Conservation (phyloP, 2,113 vertebrate genomes). For the Bos javanicus region DNA sequence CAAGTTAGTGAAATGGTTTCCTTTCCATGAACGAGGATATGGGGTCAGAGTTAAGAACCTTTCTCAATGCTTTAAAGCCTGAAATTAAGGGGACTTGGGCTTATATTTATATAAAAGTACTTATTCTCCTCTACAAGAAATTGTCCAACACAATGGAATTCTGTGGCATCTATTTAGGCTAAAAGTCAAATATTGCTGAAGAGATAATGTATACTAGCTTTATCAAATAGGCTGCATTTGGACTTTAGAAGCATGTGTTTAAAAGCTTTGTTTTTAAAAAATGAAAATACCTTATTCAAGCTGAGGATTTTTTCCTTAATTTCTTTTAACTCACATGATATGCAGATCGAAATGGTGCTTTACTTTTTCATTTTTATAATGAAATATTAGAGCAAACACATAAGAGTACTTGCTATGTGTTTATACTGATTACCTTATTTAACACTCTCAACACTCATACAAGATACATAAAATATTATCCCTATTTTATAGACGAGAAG, state of each 20-base stretch:
- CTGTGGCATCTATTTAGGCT: background rate
- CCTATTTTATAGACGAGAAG: background rate
- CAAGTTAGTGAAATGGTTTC: background rate
- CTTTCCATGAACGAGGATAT: background rate
- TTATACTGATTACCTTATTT: background rate
- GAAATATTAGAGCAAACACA: background rate
- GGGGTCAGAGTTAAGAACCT: background rate
- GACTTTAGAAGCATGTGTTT: background rate
- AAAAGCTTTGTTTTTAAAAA: background rate
- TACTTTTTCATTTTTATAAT: constrained; percentile 5
- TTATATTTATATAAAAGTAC: background rate
- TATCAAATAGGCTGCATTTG: background rate
- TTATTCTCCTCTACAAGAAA: background rate
- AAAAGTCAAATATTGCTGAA: background rate
- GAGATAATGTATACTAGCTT: background rate
- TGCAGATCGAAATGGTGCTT: background rate
- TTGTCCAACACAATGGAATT: background rate
- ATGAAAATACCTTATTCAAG: background rate
- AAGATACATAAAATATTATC: background rate
- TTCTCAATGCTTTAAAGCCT: background rate
- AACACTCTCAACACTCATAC: background rate
- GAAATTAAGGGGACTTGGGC: background rate
- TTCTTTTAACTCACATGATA: background rate
- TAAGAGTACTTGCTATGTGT: background rate
- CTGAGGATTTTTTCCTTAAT: background rate